Evolutionary conservation across 2,113 vertebrate genomes (phyloP).

Genomic region (Larimichthys crocea): DNA sequence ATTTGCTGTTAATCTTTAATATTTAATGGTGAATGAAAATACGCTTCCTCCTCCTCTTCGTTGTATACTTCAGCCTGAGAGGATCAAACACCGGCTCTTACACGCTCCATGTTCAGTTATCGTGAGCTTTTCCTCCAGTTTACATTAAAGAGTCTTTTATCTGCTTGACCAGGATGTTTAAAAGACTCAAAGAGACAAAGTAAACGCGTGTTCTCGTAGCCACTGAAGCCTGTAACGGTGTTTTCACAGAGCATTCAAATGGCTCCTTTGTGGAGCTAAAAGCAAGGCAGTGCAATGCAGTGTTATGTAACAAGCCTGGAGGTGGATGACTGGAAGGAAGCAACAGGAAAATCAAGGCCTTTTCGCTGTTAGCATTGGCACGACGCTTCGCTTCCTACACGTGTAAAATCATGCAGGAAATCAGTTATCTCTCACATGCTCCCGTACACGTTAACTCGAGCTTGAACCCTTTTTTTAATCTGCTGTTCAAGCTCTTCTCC

Average conservation of each 20-base stretch:
- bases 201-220: conserved; percentile 34
- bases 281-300: conserved; percentile 27
- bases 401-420: conserved; percentile 42
- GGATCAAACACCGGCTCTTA: background rate
- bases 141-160: conserved; percentile 30
- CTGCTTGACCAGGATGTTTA: conserved; percentile 31
- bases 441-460: background rate
- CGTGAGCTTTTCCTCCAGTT: conserved; percentile 7
- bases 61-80: background rate
- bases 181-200: conserved; percentile 25
- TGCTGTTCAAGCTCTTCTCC: background rate
- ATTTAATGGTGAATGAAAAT: conserved; percentile 32
- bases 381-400: conserved; percentile 56
- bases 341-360: conserved; percentile 33
- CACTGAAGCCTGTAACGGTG: conserved; percentile 48
- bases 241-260: conserved; percentile 53
- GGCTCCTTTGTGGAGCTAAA: conserved; percentile 68
- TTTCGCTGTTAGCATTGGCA: conserved; percentile 43
- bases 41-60: background rate
- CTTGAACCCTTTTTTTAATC: background rate
- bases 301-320: conserved; percentile 73
- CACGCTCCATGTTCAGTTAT: background rate
- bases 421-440: conserved; percentile 34
- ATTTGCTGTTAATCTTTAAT: too few species aligned
- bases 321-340: conserved; percentile 65